A percentile compares a stretch with the other conserved stretches of the same genome.
These are phyloP conservation scores for Phragmatobia fuliginosa DNA, from an alignment of 2,888 invertebrate genomes.

Conservation along the genomic window DNA sequence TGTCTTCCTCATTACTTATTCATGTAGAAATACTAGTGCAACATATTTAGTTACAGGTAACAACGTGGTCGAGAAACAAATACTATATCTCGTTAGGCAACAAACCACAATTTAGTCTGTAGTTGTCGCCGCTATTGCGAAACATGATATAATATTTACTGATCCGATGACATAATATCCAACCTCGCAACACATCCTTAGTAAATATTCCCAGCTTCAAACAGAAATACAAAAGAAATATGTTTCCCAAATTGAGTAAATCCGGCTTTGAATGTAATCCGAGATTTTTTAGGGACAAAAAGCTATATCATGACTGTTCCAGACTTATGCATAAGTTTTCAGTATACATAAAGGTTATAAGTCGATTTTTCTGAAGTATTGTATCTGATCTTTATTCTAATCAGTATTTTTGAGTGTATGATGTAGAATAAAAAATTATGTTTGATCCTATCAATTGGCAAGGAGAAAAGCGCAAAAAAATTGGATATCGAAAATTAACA, in stretches of 20 bases:
- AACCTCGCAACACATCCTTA: conserved; percentile 1
- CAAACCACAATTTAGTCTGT: conserved; percentile 33
- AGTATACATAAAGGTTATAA: background rate
- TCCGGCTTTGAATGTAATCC: conserved; percentile 10
- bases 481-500: no score
- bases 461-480: no score
- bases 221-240: conserved; percentile 5
- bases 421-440: no score
- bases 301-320: background rate
- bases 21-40: conserved; percentile 5
- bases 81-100: conserved; percentile 33
- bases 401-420: no score
- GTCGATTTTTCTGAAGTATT: background rate
- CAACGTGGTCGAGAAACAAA: conserved; percentile 20
- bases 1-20: background rate
- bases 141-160: conserved; percentile 20
- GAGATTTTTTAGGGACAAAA: conserved; percentile 1
- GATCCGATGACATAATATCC: conserved; percentile 20
- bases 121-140: conserved; percentile 30
- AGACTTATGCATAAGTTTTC: background rate
- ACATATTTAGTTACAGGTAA: conserved; percentile 6
- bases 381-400: background rate
- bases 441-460: no score
- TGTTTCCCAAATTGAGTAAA: conserved; percentile 2
- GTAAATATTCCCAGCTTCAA: background rate